Evolutionary conservation across 2,888 invertebrate species (phyloP), one percentile per base, ranked within the genome.

Genomic region (Drosophila leonis): DNA sequence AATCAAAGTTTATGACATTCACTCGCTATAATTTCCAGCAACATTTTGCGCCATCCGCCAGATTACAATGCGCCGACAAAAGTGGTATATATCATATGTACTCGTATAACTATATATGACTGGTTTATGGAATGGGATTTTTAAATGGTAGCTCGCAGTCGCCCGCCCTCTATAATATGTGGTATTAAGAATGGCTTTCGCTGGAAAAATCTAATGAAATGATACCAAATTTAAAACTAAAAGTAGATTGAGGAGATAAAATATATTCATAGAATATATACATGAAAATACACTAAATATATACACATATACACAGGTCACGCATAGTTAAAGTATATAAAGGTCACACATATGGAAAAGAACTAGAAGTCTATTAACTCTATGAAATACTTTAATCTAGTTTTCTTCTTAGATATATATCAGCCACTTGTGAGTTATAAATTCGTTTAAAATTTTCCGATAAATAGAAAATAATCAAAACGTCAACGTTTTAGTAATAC

Each of bases 1-100:
- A 84, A 88, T 84, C 90, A 84, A 79, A 83, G 87, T 79, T 86
- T 83, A 84, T 83, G 79, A 74, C 89, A 86, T 83, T 83, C 83
- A 69, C 71, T 80, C 52, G 83, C 75, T 80, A 80, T 75, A 70
- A 88, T 67, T 78, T 78, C 70, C 65, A 68, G 62, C 65, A 71
- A 44, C 66, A 74, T 63, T 63, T 82, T 52, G 15, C 44, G 27
- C 48, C 41, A 54, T 56, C 44, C 61, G 61, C 61, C 41, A 46
- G 65, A 78, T 57, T 62, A 65, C 41, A 63, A 29, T 49, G 18
- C 27, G 33, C 13, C 41, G 46, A 31, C 33, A 41, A 29, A 49
- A 61, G 29, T 48, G 29, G 18, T 29, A 59, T 59, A 59, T 48
- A 54, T 54, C 54, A 54, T 39, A 39, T 39, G 13, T 37, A 10